phyloP scores from a whole-genome alignment of 2,113 vertebrate genomes.

The Okapia johnstoni region DNA sequence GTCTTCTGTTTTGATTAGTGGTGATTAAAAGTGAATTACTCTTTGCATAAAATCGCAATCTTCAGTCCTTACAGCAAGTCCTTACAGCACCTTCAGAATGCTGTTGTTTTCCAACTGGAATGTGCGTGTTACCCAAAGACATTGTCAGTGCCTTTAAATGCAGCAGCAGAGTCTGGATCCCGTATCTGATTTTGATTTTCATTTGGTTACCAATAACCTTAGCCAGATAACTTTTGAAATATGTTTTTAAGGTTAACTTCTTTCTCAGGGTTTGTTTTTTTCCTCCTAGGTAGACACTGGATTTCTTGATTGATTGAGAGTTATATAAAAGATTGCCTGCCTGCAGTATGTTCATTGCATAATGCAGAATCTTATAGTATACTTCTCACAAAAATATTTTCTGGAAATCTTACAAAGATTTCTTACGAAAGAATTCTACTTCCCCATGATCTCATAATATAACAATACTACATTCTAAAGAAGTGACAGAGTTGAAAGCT shows the following conservation, averaged over 20 bases:
- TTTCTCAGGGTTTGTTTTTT: not conserved
- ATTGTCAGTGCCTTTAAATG: not conserved
- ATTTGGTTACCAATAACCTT: not conserved
- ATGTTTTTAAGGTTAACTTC: not conserved
- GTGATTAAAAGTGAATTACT: not conserved
- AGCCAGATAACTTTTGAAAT: not conserved
- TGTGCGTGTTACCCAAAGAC: not conserved
- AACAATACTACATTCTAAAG: not conserved
- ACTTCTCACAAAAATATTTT: conserved; percentile 8
- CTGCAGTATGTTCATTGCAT: not conserved
- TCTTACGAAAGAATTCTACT: conserved; percentile 5
- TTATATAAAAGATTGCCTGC: not conserved
- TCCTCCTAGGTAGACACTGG: not conserved
- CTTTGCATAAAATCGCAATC: not conserved
- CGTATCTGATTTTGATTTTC: conserved; percentile 7
- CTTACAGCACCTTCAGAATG: not conserved
- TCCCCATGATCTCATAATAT: not conserved
- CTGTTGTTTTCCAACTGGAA: not conserved
- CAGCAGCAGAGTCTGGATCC: not conserved
- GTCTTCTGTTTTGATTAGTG: not conserved
- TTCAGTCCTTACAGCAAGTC: not conserved
- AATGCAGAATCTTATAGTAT: not conserved
- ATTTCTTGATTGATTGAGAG: not conserved
- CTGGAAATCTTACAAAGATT: not conserved
- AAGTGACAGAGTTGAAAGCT: not conserved